Conservation (phyloP, 1,140 invertebrate genomes). For the Bombyx mandarina region DNA sequence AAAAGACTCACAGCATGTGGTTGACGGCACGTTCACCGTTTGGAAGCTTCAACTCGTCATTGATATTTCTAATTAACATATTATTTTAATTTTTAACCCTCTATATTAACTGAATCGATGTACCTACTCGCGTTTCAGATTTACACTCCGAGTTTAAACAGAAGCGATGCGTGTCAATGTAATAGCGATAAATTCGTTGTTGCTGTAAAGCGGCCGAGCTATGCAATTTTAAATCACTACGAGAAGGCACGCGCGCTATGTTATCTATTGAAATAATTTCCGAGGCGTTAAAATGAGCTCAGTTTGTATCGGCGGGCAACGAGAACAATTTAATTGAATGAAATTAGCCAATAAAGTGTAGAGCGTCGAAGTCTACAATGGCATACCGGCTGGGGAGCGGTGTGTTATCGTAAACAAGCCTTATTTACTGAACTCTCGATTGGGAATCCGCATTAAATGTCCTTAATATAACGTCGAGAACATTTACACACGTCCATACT, state of each 20-base stretch:
- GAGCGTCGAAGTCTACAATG: slow-evolving; percentile 55
- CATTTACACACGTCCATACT: slow-evolving; percentile 39
- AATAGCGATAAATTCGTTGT: slow-evolving; percentile 38
- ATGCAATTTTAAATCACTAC: slow-evolving; percentile 37
- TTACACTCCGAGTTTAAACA: slow-evolving; percentile 31
- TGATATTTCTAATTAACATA: slow-evolving; percentile 51
- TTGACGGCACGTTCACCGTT: slow-evolving; percentile 41
- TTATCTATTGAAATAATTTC: slow-evolving; percentile 61
- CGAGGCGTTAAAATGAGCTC: slow-evolving; percentile 48
- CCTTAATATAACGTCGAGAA: slow-evolving; percentile 36
- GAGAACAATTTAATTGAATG: slow-evolving; percentile 68
- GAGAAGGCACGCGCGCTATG: slow-evolving; percentile 24
- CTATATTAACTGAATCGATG: slow-evolving; percentile 18
- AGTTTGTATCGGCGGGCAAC: slow-evolving; percentile 33
- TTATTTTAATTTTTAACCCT: slow-evolving; percentile 51
- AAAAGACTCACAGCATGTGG: slow-evolving; percentile 52
- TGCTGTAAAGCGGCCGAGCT: slow-evolving; percentile 17
- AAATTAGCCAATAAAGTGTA: slow-evolving; percentile 67
- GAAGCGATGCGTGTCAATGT: slow-evolving; percentile 32
- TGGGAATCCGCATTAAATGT: slow-evolving; percentile 55
- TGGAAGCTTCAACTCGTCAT: slow-evolving; percentile 50
- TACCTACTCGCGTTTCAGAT: slow-evolving; percentile 13
- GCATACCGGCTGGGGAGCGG: slow-evolving; percentile 44
- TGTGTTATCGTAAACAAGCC: slow-evolving; percentile 41
- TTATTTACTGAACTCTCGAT: slow-evolving; percentile 53